phyloP scores from a whole-genome alignment of 92 coral and sea anemone species.

The Scolanthus callimorphus region DNA sequence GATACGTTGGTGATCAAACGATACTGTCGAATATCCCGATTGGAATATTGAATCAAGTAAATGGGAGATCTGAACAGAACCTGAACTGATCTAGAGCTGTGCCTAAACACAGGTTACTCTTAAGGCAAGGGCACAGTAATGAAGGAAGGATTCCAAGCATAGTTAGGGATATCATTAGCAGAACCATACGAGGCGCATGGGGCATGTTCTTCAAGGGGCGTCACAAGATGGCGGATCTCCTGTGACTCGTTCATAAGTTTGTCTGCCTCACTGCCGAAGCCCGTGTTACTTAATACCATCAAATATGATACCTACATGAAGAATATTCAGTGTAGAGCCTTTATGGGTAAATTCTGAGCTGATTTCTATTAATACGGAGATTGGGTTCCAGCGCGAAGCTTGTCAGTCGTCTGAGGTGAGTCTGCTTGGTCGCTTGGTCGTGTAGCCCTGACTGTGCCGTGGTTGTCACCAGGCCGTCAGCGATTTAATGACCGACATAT shows the following conservation, averaged over 20 bases:
- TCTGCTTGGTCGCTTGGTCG: constrained; percentile 21
- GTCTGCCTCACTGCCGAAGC: background rate
- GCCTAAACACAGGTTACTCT: background rate
- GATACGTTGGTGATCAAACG: background rate
- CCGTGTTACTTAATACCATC: background rate
- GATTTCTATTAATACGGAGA: background rate
- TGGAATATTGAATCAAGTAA: background rate
- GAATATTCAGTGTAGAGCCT: background rate
- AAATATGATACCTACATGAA: constrained; percentile 8
- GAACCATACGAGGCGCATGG: background rate
- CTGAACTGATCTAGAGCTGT: background rate
- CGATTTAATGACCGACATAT: constrained; percentile 30
- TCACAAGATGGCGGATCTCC: constrained; percentile 25
- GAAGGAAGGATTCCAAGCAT: background rate
- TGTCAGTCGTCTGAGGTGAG: background rate
- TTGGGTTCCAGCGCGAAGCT: background rate
- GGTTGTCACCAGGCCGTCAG: constrained; percentile 39
- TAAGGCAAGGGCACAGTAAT: background rate
- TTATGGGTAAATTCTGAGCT: background rate
- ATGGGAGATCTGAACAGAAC: background rate
- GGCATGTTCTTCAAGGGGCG: constrained; percentile 16
- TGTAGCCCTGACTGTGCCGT: constrained; percentile 5
- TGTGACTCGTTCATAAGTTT: background rate
- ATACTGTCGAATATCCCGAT: background rate
- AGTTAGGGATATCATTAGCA: too few species aligned